A percentile compares a stretch with the other conserved stretches of the same genome.
Evolutionary conservation across 2,888 invertebrate genomes (phyloP).

Genomic region (Melipona beecheii): DNA sequence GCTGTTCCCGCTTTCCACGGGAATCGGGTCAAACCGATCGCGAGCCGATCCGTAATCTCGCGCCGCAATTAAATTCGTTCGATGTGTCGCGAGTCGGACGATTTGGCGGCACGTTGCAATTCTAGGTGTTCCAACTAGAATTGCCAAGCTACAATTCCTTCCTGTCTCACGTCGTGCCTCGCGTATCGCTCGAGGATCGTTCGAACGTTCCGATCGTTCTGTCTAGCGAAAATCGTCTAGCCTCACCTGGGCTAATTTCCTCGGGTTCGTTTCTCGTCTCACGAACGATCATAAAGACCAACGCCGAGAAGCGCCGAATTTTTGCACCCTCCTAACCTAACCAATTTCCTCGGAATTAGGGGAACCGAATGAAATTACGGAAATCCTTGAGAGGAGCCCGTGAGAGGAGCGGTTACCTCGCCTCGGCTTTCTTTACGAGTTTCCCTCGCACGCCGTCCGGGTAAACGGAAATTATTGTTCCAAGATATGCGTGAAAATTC

Average conservation of each 20-base stretch:
- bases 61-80: slow-evolving; percentile 53
- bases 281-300: slow-evolving; percentile 19
- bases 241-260: background rate
- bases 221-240: background rate
- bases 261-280: slow-evolving; percentile 9
- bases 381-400: slow-evolving; percentile 31
- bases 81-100: slow-evolving; percentile 21
- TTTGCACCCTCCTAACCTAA: slow-evolving; percentile 3
- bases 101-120: slow-evolving; percentile 37
- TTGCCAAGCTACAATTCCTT: slow-evolving; percentile 37
- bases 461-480: background rate
- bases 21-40: slow-evolving; percentile 56
- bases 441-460: background rate
- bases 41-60: slow-evolving; percentile 41
- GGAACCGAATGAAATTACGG: slow-evolving; percentile 37
- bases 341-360: slow-evolving; percentile 34
- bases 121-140: slow-evolving; percentile 17
- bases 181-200: slow-evolving; percentile 19
- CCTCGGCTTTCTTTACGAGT: slow-evolving; percentile 27
- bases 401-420: slow-evolving; percentile 5
- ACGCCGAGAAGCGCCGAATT: slow-evolving; percentile 12
- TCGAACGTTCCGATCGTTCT: slow-evolving; percentile 25
- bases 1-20: slow-evolving; percentile 23
- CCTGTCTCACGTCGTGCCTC: slow-evolving; percentile 5
- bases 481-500: background rate